These are phyloP conservation scores for Gymnocypris eckloni DNA, from an alignment of 2,797 vertebrate species.

Conservation along the genomic window DNA sequence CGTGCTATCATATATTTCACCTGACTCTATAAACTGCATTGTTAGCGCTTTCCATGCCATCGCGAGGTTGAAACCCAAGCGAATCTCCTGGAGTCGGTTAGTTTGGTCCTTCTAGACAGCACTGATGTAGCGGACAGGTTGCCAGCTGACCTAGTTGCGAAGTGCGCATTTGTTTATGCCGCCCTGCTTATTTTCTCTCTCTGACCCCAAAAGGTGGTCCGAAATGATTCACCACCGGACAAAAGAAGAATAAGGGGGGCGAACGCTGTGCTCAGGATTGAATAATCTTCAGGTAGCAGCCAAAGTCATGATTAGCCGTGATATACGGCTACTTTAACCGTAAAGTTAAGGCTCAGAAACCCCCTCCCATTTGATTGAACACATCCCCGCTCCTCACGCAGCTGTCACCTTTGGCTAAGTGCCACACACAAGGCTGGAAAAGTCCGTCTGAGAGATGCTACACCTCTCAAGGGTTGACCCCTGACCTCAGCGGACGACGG, in stretches of 20 bases:
- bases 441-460: constrained; percentile 64
- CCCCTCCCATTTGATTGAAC: constrained; percentile 72
- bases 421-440: constrained; percentile 67
- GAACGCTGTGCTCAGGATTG: background rate
- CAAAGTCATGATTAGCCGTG: constrained; percentile 31
- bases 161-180: constrained; percentile 47
- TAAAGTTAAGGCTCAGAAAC: constrained; percentile 57
- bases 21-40: constrained; percentile 19
- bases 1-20: constrained; percentile 24
- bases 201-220: constrained; percentile 44
- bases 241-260: constrained; percentile 16
- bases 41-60: background rate
- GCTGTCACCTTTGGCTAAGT: constrained; percentile 70
- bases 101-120: background rate
- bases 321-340: constrained; percentile 49
- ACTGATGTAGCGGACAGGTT: constrained; percentile 29
- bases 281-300: constrained; percentile 37
- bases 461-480: constrained; percentile 71
- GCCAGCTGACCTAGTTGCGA: constrained; percentile 55
- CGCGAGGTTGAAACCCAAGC: background rate
- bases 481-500: constrained; percentile 64
- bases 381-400: constrained; percentile 55
- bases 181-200: constrained; percentile 3
- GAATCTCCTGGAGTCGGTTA: background rate
- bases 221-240: constrained; percentile 38